A percentile compares a stretch with the other conserved stretches of the same genome.
phyloP scores from a whole-genome alignment of 2,113 vertebrate genomes.

The Glareola pratincola region DNA sequence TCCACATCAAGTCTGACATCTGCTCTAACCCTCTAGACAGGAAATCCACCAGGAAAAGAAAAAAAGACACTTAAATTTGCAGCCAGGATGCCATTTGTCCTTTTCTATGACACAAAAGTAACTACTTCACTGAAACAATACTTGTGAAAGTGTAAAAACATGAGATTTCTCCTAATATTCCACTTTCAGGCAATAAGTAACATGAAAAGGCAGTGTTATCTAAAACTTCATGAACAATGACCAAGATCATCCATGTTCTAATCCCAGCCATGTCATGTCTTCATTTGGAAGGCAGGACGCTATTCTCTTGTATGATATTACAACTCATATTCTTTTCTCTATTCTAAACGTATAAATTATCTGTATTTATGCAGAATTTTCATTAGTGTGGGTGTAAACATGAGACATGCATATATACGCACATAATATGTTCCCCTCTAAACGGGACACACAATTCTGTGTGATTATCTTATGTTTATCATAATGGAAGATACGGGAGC shows the following conservation, averaged over 20 bases:
- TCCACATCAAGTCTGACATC: background rate
- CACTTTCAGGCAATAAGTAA: background rate
- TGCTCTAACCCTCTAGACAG: background rate
- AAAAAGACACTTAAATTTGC: background rate
- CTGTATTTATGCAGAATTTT: background rate
- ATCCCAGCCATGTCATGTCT: background rate
- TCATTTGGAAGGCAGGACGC: background rate
- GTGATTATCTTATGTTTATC: background rate
- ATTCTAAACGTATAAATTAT: background rate
- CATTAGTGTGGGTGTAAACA: background rate
- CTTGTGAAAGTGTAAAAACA: background rate
- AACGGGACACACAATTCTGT: fast-evolving
- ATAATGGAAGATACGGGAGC: background rate
- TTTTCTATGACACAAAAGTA: background rate
- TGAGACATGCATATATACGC: background rate
- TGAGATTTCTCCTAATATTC: background rate
- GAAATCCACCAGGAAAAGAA: background rate
- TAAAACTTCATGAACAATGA: background rate
- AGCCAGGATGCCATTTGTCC: background rate
- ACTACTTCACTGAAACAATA: background rate
- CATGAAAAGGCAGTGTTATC: background rate
- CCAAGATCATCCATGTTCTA: background rate
- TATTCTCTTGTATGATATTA: background rate
- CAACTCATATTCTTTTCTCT: background rate
- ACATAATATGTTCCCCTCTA: background rate